Evolutionary conservation across 1,140 invertebrate genomes (phyloP).

Genomic region (Meloidogyne chitwoodi): DNA sequence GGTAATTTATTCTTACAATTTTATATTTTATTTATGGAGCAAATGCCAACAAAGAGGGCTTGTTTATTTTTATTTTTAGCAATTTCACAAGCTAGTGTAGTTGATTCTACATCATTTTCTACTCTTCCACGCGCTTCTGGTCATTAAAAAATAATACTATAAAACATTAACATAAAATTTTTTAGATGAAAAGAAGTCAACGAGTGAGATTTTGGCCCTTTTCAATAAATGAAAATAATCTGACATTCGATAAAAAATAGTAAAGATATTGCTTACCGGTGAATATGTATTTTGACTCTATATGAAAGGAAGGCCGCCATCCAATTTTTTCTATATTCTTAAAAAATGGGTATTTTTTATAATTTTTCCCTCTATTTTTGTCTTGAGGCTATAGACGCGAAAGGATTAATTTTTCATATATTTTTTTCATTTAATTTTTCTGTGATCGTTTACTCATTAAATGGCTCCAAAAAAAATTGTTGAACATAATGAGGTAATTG

Average conservation of each 20-base stretch:
- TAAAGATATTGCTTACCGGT: neutral
- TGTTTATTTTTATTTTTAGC: neutral
- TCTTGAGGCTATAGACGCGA: too few species aligned
- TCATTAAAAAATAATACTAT: neutral
- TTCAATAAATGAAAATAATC: neutral
- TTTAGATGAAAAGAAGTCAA: slow-evolving; percentile 27
- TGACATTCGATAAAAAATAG: neutral
- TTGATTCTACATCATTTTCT: slow-evolving; percentile 1
- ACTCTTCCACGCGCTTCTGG: neutral
- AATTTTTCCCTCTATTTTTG: too few species aligned
- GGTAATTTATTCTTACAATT: neutral
- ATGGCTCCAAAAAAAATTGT: too few species aligned
- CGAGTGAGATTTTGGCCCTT: slow-evolving; percentile 20
- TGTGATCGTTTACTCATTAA: too few species aligned
- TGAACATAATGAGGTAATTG: too few species aligned
- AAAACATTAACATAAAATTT: neutral
- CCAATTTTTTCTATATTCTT: too few species aligned
- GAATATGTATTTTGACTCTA: too few species aligned
- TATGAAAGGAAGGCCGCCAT: too few species aligned
- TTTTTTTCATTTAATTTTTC: too few species aligned
- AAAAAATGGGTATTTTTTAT: too few species aligned
- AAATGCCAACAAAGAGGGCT: neutral
- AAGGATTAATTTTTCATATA: too few species aligned
- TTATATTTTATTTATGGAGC: too few species aligned
- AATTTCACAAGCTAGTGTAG: neutral